A percentile compares a stretch with the other conserved stretches of the same genome.
Evolutionary conservation across 2,888 invertebrate species (phyloP).

Genomic region (Luperina nickerlii): DNA sequence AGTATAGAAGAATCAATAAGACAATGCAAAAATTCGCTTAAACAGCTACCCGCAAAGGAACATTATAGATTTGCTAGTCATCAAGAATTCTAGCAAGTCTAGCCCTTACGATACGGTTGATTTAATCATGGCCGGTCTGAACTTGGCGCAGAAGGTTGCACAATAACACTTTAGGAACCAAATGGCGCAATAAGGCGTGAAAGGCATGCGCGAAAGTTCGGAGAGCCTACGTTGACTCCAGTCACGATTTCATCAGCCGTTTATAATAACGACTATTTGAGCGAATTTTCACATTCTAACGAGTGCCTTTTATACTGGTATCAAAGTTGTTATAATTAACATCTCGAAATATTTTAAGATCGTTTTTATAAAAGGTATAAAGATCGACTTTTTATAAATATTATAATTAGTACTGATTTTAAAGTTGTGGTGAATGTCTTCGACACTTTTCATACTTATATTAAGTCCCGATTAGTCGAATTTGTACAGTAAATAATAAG

Average conservation of each 20-base stretch:
- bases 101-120: neutral
- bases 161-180: neutral
- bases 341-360: constrained; percentile 53
- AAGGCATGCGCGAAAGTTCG: neutral
- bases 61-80: neutral
- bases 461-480: constrained; percentile 26
- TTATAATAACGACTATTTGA: neutral
- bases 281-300: neutral
- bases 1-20: constrained; percentile 41
- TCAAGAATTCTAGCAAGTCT: neutral
- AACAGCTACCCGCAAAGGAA: neutral
- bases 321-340: constrained; percentile 32
- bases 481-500: constrained; percentile 45
- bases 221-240: neutral
- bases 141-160: neutral
- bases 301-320: constrained; percentile 41
- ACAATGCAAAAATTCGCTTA: constrained; percentile 10
- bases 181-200: neutral
- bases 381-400: constrained; percentile 55
- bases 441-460: constrained; percentile 17
- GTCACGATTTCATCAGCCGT: neutral
- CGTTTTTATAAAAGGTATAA: constrained; percentile 51
- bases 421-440: constrained; percentile 31
- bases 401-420: constrained; percentile 55
- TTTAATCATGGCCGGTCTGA: neutral